These are phyloP conservation scores for Euclidia mi DNA, from an alignment of 2,888 invertebrate species.

Conservation along the genomic window DNA sequence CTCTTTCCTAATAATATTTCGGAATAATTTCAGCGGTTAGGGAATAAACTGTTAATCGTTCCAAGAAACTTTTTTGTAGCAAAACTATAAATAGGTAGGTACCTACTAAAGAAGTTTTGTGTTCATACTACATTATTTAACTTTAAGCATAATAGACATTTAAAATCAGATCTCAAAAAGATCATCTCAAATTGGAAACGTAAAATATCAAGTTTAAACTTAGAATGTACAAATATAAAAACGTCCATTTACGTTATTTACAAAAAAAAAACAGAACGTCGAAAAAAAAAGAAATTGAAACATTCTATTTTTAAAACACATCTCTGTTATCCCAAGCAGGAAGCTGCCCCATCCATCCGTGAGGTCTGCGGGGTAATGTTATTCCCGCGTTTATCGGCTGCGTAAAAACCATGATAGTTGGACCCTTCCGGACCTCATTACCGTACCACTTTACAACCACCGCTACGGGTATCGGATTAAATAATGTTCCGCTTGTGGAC, in stretches of 20 bases:
- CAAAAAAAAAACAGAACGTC: no score
- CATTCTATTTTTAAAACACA: conserved; percentile 9
- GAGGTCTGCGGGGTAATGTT: conserved; percentile 37
- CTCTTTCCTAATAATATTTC: no score
- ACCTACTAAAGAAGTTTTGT: no score
- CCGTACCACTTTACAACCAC: conserved; percentile 42
- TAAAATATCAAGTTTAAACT: no score
- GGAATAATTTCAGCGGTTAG: no score
- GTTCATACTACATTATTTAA: no score
- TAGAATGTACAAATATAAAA: neutral
- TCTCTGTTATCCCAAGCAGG: conserved; percentile 12
- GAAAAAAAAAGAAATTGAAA: neutral
- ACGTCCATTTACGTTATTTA: neutral
- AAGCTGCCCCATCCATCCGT: conserved; percentile 29
- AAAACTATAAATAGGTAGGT: no score
- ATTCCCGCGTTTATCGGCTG: conserved; percentile 60
- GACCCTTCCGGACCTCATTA: conserved; percentile 59
- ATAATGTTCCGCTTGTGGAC: conserved; percentile 29
- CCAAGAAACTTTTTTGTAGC: no score
- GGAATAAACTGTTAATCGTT: no score
- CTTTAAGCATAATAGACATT: no score
- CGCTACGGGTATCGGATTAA: conserved; percentile 41
- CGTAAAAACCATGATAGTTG: conserved; percentile 68
- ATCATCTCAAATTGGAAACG: no score
- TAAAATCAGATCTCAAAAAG: no score